phyloP scores from a whole-genome alignment of 2,888 invertebrate species.

The Mellilla xanthometata region DNA sequence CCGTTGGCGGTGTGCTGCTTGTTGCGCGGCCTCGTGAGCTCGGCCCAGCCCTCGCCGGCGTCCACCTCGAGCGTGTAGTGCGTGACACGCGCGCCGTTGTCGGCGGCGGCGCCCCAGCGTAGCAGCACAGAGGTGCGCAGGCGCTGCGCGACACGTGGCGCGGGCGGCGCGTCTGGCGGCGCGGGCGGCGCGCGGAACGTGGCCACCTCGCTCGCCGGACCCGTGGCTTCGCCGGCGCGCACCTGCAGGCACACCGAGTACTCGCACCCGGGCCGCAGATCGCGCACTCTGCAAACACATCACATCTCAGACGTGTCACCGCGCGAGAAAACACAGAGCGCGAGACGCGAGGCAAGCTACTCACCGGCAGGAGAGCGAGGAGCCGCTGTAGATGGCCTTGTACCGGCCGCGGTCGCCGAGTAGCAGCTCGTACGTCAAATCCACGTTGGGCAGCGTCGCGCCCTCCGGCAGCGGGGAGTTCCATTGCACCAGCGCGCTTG shows the following conservation, averaged over 20 bases:
- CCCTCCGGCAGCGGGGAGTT: slow-evolving; percentile 83
- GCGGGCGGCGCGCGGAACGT: slow-evolving; percentile 92
- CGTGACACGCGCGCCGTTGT: slow-evolving; percentile 91
- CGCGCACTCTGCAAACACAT: slow-evolving; percentile 83
- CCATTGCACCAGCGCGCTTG: slow-evolving; percentile 94
- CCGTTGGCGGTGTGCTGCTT: slow-evolving; percentile 90
- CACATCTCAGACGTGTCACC: neutral
- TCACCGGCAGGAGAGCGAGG: slow-evolving; percentile 87
- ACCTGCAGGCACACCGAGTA: slow-evolving; percentile 92
- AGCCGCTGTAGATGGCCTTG: slow-evolving; percentile 91
- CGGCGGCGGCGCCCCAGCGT: slow-evolving; percentile 87
- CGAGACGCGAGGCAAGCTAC: too few relatives aligned
- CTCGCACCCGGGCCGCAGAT: slow-evolving; percentile 93
- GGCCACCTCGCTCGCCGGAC: slow-evolving; percentile 89
- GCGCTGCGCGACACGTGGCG: slow-evolving; percentile 88
- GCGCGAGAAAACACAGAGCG: too few relatives aligned
- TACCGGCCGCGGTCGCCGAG: slow-evolving; percentile 93
- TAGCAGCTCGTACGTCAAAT: slow-evolving; percentile 91
- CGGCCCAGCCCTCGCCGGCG: slow-evolving; percentile 87
- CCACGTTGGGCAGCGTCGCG: slow-evolving; percentile 68
- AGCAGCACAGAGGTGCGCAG: slow-evolving; percentile 87
- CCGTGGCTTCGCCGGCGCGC: slow-evolving; percentile 88
- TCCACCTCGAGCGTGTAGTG: slow-evolving; percentile 91
- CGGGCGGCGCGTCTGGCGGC: slow-evolving; percentile 88
- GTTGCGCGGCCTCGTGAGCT: slow-evolving; percentile 87